Percentiles rank a stretch among this genome's conserved stretches.
These are phyloP conservation scores for Anoplopoma fimbria DNA, from an alignment of 2,113 vertebrate species.

Conservation along the genomic window DNA sequence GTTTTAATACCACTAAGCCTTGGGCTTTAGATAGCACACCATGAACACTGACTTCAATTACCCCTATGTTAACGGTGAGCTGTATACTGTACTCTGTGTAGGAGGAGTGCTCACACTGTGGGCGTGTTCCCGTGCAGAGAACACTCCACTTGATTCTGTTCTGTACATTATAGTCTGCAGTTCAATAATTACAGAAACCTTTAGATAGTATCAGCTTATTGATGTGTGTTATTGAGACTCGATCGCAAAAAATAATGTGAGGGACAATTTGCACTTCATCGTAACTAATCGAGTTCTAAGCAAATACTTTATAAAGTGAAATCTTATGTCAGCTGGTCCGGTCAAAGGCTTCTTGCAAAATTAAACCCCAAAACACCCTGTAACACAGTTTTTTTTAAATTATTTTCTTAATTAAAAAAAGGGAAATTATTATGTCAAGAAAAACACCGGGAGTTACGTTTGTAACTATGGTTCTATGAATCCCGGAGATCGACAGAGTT, in stretches of 20 bases:
- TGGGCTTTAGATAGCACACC: neutral
- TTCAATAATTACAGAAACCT: constrained; percentile 47
- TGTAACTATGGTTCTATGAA: neutral
- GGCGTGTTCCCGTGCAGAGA: neutral
- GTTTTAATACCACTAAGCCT: constrained; percentile 21
- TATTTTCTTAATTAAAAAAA: constrained; percentile 11
- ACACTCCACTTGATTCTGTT: constrained; percentile 8
- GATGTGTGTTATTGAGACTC: constrained; percentile 35
- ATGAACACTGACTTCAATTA: constrained; percentile 42
- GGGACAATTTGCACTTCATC: constrained; percentile 29
- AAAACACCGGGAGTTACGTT: neutral
- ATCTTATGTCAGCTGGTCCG: constrained; percentile 50
- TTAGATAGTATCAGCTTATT: constrained; percentile 7
- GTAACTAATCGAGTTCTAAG: constrained; percentile 21
- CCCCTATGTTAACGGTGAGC: constrained; percentile 15
- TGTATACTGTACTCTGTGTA: constrained; percentile 21
- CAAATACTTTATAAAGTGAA: constrained; percentile 46
- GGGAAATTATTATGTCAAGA: constrained; percentile 22
- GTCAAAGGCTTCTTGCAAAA: constrained; percentile 59
- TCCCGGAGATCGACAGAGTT: too few species aligned
- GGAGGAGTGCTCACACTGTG: constrained; percentile 29
- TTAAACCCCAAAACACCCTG: constrained; percentile 51
- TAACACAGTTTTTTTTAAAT: neutral
- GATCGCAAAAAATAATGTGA: neutral
- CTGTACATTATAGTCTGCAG: neutral